phyloP scores from a whole-genome alignment of 2,797 vertebrate genomes.

The Crocodylus rhombifer region DNA sequence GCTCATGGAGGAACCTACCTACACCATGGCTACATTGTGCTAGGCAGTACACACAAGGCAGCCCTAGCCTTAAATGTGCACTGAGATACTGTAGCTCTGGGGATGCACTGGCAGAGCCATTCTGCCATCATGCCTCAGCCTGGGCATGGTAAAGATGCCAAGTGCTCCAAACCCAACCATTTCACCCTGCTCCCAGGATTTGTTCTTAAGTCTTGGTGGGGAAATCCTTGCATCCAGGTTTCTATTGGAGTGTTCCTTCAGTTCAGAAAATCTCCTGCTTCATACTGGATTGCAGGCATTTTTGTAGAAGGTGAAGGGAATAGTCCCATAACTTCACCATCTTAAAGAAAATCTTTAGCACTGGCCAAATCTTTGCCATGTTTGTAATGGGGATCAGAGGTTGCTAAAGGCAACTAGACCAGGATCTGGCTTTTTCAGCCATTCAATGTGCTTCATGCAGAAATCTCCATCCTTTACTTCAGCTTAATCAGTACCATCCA shows the following conservation, averaged over 20 bases:
- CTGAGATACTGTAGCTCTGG: neutral
- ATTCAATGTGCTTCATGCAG: conserved; percentile 42
- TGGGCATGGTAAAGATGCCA: neutral
- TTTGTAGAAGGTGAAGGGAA: neutral
- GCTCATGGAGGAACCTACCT: neutral
- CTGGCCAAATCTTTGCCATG: neutral
- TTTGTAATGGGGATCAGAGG: neutral
- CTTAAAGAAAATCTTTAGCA: neutral
- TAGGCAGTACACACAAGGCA: neutral
- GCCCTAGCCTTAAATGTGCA: no score
- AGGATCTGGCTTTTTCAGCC: neutral
- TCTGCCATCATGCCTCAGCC: neutral
- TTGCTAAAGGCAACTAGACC: neutral
- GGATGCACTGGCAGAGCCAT: neutral
- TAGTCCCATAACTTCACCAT: neutral
- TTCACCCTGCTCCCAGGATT: neutral
- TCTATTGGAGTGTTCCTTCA: neutral
- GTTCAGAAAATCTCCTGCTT: neutral
- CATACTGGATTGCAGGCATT: neutral
- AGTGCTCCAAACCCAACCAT: neutral
- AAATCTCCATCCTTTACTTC: conserved; percentile 31
- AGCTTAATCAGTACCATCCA: conserved; percentile 31
- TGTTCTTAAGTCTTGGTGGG: neutral
- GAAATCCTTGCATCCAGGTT: neutral
- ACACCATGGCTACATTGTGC: neutral